Percentiles rank a stretch among this genome's conserved stretches.
Conservation (phyloP, 2,113 vertebrate genomes). For the Montifringilla adamsi region DNA sequence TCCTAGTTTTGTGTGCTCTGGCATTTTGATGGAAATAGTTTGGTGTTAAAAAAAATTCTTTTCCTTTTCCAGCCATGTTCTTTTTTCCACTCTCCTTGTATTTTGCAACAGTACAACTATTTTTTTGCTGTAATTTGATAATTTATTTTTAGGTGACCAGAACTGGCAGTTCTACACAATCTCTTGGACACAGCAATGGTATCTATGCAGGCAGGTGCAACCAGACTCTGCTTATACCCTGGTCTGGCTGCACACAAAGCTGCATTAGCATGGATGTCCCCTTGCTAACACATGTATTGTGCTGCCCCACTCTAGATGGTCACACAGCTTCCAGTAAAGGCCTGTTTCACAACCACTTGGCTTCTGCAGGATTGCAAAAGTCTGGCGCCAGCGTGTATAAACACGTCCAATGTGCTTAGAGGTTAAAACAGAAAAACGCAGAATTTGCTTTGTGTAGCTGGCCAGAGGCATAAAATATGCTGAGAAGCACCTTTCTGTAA, state of each 20-base stretch:
- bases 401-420: background rate
- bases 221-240: background rate
- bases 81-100: background rate
- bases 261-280: background rate
- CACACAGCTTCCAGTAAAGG: background rate
- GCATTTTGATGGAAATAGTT: slow-evolving; percentile 31
- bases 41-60: background rate
- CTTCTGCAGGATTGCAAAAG: background rate
- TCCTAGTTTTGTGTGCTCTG: background rate
- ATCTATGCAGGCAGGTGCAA: background rate
- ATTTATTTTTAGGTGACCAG: slow-evolving; percentile 36
- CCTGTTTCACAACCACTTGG: background rate
- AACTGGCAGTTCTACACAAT: slow-evolving; percentile 38
- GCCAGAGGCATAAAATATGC: background rate
- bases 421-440: background rate
- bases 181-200: background rate
- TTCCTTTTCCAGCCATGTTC: background rate
- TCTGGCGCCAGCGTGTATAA: background rate
- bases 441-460: background rate
- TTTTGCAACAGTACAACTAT: background rate
- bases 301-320: background rate
- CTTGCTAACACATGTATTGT: background rate
- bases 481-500: background rate
- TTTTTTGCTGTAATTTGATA: slow-evolving; percentile 5
- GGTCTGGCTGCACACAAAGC: background rate